Base-by-base conservation (phyloP, 2,888 invertebrate genomes). In the Eubasilissa splendida region DNA sequence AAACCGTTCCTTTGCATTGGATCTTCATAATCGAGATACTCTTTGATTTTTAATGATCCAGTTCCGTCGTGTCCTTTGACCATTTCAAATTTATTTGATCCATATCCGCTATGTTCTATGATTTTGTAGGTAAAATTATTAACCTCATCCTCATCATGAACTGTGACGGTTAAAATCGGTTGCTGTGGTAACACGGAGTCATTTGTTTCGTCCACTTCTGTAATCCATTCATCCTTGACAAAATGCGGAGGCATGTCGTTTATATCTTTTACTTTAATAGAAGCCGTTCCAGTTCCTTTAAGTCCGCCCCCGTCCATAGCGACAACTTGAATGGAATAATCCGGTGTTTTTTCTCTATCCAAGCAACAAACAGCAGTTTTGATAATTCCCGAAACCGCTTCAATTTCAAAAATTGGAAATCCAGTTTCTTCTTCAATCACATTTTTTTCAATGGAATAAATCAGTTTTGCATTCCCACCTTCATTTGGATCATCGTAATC, bases 231-330 rank as follows among this genome's bases (percentile, higher is more conserved):
- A 54, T 88, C 88, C 84, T 91, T 91, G 9, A 88, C 90, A 84
- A 89, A 91, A 76, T 88, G 87, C 0, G 92, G 92, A 12, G 90
- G 89, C 88, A 92, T 92, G 86, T 93, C 92, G 86, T 93, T 93
- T 83, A 91, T 88, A 85, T 93, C 92, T 82, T 87, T 88, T 53
- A 93, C 89, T 84, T 87, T 87, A 59, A 92, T 90, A 12, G 88
- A 88, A 12, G 91, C 88, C 11, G 90, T 91, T 12, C 91, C 91
- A 33, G 91, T 91, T 11, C 92, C 91, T 86, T 89, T 90, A 52
- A 89, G 85, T 63, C 89, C 89, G 54, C 89, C 89, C 33, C 89
- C 90, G 85, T 90, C 90, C 86, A 88, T 89, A 54, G 90, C 89
- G 9, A 89, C 89, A 75, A 90, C 88, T 86, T 90, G 90, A 83